Base-by-base conservation (phyloP, 2,888 invertebrate genomes). In the Halictus ligatus region DNA sequence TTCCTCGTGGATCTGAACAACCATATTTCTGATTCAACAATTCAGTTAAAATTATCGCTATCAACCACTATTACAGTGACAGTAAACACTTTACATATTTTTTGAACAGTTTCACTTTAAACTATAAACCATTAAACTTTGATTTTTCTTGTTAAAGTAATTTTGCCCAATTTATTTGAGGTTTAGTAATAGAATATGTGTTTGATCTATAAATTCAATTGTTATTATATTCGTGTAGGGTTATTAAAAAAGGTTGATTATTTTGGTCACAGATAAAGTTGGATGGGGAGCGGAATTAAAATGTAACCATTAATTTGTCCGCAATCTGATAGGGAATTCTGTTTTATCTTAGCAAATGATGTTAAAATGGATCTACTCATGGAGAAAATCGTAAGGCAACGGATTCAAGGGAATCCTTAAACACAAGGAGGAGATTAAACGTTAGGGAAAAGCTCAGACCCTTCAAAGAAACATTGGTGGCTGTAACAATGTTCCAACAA, bases 321-420 rank as follows among this genome's bases (percentile, higher is more conserved):
- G 21, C 2, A 54, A 21, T 54, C 21, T 54, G 21, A 54, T 54
- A 54, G 0, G 8, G 50, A 54, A 54, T 54, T 54, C 21, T 54
- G 58, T 58, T 58, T 3, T 58, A 58, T n/a, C 10, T 3, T 58
- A 58, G 58, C 21, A n/a, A n/a, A n/a, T n/a, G n/a, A n/a, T 58
- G n/a, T 58, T n/a, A n/a, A 21, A 58, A n/a, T n/a, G 58, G 10
- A n/a, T 4, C n/a, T n/a, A 54, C 10, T 58, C n/a, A 1, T 12
- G n/a, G n/a, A n/a, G 58, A n/a, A 58, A 58, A 58, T n/a, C 58
- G 58, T 58, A 58, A n/a, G 58, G n/a, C n/a, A 58, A n/a, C n/a
- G n/a, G 58, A 58, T n/a, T n/a, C 4, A 12, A 58, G n/a, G n/a
- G 10, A 58, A 58, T 58, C 58, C n/a, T 58, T 1, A 58, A 58